Base-by-base conservation (phyloP, 2,888 invertebrate genomes). In the Ichneumoninae sp. region DNA sequence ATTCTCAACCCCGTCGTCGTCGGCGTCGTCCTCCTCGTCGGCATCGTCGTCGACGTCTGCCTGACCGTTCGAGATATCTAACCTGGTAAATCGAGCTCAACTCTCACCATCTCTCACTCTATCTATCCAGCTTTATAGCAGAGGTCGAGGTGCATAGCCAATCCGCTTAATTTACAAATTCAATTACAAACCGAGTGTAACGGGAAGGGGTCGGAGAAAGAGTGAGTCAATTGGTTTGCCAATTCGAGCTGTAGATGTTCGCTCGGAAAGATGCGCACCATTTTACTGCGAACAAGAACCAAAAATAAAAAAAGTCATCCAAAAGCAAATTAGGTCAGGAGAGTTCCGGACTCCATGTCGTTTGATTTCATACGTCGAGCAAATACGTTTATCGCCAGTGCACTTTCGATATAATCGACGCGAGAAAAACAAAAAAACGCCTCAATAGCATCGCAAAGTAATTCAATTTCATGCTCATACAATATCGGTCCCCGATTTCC, bases 41-140 rank as follows among this genome's bases (percentile, higher is more conserved):
- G 47, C 73, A 30, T 57, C 81, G 52, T 54, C 54, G 70, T 76
- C 84, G 81, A 85, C 83, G 87, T 85, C 85, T 83, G 87, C 86
- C 87, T 86, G 86, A 87, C 84, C 83, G 66, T 84, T 84, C 76
- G 85, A 87, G 86, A 86, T 86, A 86, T 80, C 87, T 74, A 85
- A 77, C 83, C 76, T 50, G 70, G 71, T 70, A 76, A 86, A 78
- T 81, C 69, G 66, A 79, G 78, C 76, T 83, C 8, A 81, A 83
- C 81, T 79, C 80, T 65, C 63, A 70, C 84, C 73, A 75, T 78
- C 68, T 73, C 80, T 63, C 74, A 47, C 54, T 81, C 76, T 70
- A 70, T 80, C 66, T 44, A 30, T 47, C 70, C 30, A 54, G 69
- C 54, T 74, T 74, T 60, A 40, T 66, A 73, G 70, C 50, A 75